These are phyloP conservation scores for Erebia ligea DNA, from an alignment of 2,888 invertebrate species.

Conservation along the genomic window DNA sequence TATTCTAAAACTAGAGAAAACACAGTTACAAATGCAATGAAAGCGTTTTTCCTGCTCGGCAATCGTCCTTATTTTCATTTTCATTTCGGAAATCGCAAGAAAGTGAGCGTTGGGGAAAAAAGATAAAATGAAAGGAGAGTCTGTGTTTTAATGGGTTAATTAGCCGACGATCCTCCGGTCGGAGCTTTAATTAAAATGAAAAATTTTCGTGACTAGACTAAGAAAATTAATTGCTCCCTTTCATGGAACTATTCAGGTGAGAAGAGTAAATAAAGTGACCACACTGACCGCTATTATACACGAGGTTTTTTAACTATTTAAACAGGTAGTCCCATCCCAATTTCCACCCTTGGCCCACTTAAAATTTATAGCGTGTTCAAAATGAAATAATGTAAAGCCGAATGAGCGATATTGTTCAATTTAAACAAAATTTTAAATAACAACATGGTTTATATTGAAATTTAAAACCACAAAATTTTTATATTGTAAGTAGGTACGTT, in stretches of 20 bases:
- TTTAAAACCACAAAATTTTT: constrained; percentile 18
- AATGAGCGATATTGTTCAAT: constrained; percentile 10
- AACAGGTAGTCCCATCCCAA: constrained; percentile 18
- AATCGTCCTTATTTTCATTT: constrained; percentile 51
- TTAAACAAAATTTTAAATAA: constrained; percentile 16
- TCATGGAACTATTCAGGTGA: constrained; percentile 78
- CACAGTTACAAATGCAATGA: constrained; percentile 41
- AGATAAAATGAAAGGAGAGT: constrained; percentile 75
- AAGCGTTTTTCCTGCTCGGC: constrained; percentile 35
- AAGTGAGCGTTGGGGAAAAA: constrained; percentile 72
- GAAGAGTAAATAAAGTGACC: constrained; percentile 62
- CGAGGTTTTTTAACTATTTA: constrained; percentile 25
- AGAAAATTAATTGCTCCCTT: constrained; percentile 75
- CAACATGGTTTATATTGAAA: constrained; percentile 11
- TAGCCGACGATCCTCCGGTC: constrained; percentile 78
- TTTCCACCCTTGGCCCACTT: constrained; percentile 14
- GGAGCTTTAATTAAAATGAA: constrained; percentile 81
- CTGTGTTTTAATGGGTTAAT: constrained; percentile 83
- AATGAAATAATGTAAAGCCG: constrained; percentile 19
- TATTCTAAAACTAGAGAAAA: constrained; percentile 34
- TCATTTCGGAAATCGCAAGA: constrained; percentile 73
- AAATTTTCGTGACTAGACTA: constrained; percentile 80
- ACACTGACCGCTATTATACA: constrained; percentile 28
- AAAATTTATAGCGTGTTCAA: constrained; percentile 21
- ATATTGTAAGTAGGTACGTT: constrained; percentile 3